Evolutionary conservation across 2,888 invertebrate genomes (phyloP).

Genomic region (Calameuta filiformis): DNA sequence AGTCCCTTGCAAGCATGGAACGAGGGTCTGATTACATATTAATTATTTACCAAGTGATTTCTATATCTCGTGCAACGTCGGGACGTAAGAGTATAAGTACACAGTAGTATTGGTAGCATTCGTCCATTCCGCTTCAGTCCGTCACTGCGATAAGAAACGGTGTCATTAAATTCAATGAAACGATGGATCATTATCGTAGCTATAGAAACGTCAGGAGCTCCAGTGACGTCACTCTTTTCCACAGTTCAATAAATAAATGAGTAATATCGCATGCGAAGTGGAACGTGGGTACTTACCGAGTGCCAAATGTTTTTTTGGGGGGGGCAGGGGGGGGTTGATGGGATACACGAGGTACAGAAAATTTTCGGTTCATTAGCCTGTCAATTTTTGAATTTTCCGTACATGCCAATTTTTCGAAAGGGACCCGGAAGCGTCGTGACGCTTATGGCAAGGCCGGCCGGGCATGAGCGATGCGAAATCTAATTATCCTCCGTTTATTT

Average conservation of each 20-base stretch:
- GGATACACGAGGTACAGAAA: neutral
- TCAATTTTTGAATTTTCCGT: slow-evolving; percentile 27
- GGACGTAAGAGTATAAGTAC: neutral
- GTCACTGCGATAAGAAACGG: slow-evolving; percentile 13
- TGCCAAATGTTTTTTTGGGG: neutral
- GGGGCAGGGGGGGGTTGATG: neutral
- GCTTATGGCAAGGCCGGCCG: neutral
- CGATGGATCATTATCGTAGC: slow-evolving; percentile 24
- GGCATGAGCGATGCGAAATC: neutral
- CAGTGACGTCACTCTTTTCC: slow-evolving; percentile 1
- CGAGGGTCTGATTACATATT: slow-evolving; percentile 59
- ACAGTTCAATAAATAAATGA: neutral
- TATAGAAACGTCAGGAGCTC: neutral
- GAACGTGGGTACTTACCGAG: neutral
- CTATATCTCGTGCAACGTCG: slow-evolving; percentile 17
- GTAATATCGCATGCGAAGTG: neutral
- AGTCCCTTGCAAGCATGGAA: slow-evolving; percentile 45
- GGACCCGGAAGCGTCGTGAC: neutral
- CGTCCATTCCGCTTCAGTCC: neutral
- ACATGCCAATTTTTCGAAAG: slow-evolving; percentile 2
- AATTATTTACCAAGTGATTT: slow-evolving; percentile 63
- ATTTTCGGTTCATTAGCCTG: slow-evolving; percentile 29
- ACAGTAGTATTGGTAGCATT: neutral
- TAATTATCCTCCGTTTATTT: slow-evolving; percentile 50
- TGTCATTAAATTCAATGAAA: slow-evolving; percentile 55